Evolutionary conservation across 2,888 invertebrate genomes (phyloP).

Genomic region (Embidobia sp.): DNA sequence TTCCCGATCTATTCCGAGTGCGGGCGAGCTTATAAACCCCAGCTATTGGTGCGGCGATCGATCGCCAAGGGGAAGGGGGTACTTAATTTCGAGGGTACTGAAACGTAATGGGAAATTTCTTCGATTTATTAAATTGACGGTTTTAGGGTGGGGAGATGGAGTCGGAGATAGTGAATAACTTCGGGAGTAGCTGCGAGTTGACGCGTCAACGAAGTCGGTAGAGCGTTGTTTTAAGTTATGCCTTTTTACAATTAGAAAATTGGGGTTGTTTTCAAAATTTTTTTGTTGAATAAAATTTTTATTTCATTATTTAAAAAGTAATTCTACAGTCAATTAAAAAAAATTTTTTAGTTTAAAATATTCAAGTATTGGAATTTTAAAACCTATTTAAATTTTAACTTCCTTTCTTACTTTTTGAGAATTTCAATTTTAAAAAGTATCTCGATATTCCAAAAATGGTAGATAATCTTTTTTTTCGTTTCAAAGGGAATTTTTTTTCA

Average conservation of each 20-base stretch:
- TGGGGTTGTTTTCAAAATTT: no score
- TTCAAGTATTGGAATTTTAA: no score
- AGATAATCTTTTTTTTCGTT: no score
- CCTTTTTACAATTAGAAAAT: neutral
- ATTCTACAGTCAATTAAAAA: no score
- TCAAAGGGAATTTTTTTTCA: no score
- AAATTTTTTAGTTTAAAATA: no score
- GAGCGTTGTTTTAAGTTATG: neutral
- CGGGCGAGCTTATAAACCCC: conserved; percentile 22
- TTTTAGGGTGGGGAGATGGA: conserved; percentile 3
- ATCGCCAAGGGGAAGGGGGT: conserved; percentile 27
- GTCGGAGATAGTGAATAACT: conserved; percentile 40
- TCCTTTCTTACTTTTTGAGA: no score
- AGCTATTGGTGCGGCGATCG: conserved; percentile 43
- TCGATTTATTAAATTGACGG: conserved; percentile 55
- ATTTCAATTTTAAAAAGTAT: no score
- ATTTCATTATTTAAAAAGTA: no score
- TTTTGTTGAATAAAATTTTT: no score
- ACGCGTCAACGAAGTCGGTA: neutral
- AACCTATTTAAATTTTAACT: no score
- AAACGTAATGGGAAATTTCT: conserved; percentile 52
- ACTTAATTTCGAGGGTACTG: conserved; percentile 60
- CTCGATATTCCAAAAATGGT: no score
- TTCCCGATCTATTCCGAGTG: conserved; percentile 65
- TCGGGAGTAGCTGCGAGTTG: conserved; percentile 1